Evolutionary conservation across 2,888 invertebrate genomes (phyloP), one percentile per base, ranked within the genome.

Genomic region (Phasia obesa): DNA sequence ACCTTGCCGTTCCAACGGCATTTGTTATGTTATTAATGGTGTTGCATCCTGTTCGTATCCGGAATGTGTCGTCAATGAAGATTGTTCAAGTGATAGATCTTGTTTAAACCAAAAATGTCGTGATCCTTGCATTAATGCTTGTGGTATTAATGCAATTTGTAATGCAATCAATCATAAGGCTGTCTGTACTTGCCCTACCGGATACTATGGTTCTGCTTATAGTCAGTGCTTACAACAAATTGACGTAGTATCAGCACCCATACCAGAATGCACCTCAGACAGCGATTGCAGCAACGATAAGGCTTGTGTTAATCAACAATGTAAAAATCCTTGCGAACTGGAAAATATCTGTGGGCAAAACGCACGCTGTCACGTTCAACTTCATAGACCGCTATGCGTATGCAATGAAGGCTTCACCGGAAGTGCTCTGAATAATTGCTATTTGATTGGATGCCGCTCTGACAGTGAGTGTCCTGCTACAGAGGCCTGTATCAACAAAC

Each of bases 31-130:
- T 0, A 92, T 94, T 79, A 95, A 95, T 84, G 93, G 93, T 17
- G 93, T 93, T 4, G 95, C 96, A 0, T 93, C 93, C 67, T 97
- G 97, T 88, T 93, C 94, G 71, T 97, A 96, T 90, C 97, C 97
- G 0, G 97, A 97, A 90, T 97, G 97, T 90, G 92, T 97, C 3
- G 94, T 96, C 70, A 97, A 97, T 88, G 95, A 95, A n/a, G 97
- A 97, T 87, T 98, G 97, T 91, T 93, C 96, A 0, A 93, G 95
- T 74, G 94, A 96, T 85, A 94, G 95, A 86, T 95, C 96, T 1
- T 97, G 97, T 88, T 95, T 95, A 87, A 94, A 94, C 47, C 96
- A 96, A 85, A 95, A 95, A 89, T 98, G 97, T 88, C 93, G 94
- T 81, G 96, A 97, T 91, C 97, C 97, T 47, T 96, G 97, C 88